Evolutionary conservation across 1,140 invertebrate genomes (phyloP), one percentile per base, ranked within the genome.

Genomic region (Pachyrhynchus sulphureomaculatus): DNA sequence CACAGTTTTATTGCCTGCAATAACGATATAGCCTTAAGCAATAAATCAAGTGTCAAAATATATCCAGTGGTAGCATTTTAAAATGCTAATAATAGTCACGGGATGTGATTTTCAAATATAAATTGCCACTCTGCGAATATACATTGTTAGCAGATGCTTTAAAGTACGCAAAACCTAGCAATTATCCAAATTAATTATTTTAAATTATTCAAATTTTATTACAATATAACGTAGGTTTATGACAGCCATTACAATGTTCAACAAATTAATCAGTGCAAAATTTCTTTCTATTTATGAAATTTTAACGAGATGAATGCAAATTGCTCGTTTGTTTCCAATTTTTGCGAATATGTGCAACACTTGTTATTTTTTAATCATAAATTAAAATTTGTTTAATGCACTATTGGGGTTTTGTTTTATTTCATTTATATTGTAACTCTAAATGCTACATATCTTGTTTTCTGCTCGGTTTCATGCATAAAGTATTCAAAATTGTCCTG

Each of bases 181-280:
- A 53, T 53, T 53, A 53, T 53, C 34, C 21, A 36, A 53, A 53
- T 53, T 53, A 42, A 53, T 53, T 34, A 41, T 53, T 41, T 53
- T 41, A 53, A 53, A 53, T 53, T 53, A 42, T 53, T 42, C 36
- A 53, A 53, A 53, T 53, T 53, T 26, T 42, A 53, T 53, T 51
- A 36, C 48, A 18, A 32, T 51, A 51, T 51, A 51, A 51, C 24
- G 48, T n/a, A 17, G 29, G 45, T 15, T 21, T 51, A 32, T 51
- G 48, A 51, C 48, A 51, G 48, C 24, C 15, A 51, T 51, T 36
- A 51, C 48, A 51, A 51, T 51, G 18, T n/a, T 23, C 13, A n/a
- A 47, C 44, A 47, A 47, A 47, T 47, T 47, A 47, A 47, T 47
- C 44, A 47, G 17, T 13, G n/a, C 5, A 37, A 37, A 18, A 37